phyloP scores from a whole-genome alignment of 2,797 vertebrate genomes.

The Rhabdophis nuchalis region DNA sequence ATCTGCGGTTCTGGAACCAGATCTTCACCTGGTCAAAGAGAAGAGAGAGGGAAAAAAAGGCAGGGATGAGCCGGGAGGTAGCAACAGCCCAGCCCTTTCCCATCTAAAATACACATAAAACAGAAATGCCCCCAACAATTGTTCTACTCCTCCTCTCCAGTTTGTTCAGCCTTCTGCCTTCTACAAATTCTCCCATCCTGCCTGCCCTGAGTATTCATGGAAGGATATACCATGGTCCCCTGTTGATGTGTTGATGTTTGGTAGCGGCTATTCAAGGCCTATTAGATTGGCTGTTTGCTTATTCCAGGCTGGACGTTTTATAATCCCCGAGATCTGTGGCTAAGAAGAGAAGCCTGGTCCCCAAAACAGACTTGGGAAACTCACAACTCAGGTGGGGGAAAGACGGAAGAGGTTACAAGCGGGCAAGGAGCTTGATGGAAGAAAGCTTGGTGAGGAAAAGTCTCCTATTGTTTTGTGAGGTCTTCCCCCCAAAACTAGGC shows the following conservation, averaged over 20 bases:
- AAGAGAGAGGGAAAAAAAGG: neutral
- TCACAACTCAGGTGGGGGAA: neutral
- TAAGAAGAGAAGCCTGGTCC: neutral
- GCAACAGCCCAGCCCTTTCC: neutral
- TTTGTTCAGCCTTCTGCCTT: no score
- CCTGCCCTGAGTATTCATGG: neutral
- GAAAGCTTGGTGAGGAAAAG: neutral
- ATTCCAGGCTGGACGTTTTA: no score
- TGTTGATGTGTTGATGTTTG: no score
- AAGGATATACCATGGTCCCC: no score
- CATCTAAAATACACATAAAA: neutral
- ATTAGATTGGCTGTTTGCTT: no score
- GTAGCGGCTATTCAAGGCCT: neutral
- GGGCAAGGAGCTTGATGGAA: neutral
- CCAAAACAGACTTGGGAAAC: neutral
- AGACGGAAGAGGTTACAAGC: neutral
- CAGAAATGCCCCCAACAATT: neutral
- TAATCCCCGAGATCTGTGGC: no score
- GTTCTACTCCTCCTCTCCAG: neutral
- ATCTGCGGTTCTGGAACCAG: constrained; percentile 97
- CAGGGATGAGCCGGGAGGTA: neutral
- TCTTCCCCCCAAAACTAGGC: neutral
- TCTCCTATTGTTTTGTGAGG: neutral
- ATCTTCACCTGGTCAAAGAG: constrained; percentile 84
- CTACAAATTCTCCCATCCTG: neutral